A percentile compares a stretch with the other conserved stretches of the same genome.
Conservation (phyloP, 2,113 vertebrate species). For the Blennius ocellaris region DNA sequence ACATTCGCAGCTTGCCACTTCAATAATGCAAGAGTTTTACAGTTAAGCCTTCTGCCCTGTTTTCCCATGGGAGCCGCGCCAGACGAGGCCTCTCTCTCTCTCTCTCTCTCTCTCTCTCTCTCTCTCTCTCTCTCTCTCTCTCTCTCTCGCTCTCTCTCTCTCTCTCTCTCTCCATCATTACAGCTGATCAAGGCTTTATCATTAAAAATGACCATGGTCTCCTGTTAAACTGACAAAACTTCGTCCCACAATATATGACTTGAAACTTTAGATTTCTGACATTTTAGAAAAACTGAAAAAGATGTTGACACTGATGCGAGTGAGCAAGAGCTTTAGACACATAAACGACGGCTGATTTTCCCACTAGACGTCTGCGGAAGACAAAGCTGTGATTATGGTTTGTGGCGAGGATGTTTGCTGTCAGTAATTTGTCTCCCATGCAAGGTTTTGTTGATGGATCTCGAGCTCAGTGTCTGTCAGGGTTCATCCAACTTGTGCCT, state of each 20-base stretch:
- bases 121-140: no score
- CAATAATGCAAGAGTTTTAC: constrained; percentile 64
- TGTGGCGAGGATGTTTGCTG: constrained; percentile 66
- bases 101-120: constrained; percentile 25
- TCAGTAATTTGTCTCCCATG: constrained; percentile 67
- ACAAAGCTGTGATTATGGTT: constrained; percentile 74
- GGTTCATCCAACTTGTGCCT: constrained; percentile 30
- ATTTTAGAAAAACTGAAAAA: not conserved
- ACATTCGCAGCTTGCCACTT: constrained; percentile 57
- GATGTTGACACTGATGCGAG: constrained; percentile 48
- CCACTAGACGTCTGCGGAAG: constrained; percentile 64
- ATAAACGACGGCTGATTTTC: constrained; percentile 61
- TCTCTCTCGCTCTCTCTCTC: no score
- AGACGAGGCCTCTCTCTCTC: constrained; percentile 31
- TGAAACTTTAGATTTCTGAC: constrained; percentile 37
- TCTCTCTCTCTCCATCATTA: no score
- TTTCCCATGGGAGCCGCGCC: constrained; percentile 73
- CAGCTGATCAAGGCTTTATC: no score
- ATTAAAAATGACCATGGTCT: no score
- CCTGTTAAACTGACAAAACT: constrained; percentile 13
- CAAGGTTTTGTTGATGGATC: constrained; percentile 45
- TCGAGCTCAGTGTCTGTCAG: constrained; percentile 17
- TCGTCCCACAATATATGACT: no score
- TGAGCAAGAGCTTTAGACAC: constrained; percentile 56
- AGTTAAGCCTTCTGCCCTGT: constrained; percentile 56